Evolutionary conservation across 2,888 invertebrate species (phyloP).

Genomic region (Herminia tarsipennalis): DNA sequence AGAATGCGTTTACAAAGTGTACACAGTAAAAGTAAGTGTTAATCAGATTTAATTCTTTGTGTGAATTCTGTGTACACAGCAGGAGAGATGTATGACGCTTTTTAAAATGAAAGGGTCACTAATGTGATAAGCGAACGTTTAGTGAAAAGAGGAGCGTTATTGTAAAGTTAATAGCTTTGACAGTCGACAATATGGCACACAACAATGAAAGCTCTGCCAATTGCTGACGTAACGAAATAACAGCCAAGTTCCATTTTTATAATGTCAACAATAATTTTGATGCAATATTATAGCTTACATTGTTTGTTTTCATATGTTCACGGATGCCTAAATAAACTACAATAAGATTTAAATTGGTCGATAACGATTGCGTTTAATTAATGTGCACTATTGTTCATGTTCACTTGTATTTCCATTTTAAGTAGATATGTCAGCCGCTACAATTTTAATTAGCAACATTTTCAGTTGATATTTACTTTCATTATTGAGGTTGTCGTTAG

Average conservation of each 20-base stretch:
- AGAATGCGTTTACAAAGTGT: conserved; percentile 72
- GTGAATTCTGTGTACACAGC: conserved; percentile 73
- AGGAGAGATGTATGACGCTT: conserved; percentile 66
- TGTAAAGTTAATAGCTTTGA: conserved; percentile 53
- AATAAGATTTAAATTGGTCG: no score
- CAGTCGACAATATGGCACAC: conserved; percentile 37
- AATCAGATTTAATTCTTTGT: conserved; percentile 83
- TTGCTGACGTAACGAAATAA: conserved; percentile 3
- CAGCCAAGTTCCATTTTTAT: conserved; percentile 1
- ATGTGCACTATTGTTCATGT: not conserved
- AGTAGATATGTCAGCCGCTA: not conserved
- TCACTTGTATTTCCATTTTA: not conserved
- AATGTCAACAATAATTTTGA: not conserved
- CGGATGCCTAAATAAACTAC: no score
- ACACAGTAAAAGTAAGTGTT: conserved; percentile 76
- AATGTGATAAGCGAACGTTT: conserved; percentile 36
- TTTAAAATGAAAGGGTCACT: conserved; percentile 61
- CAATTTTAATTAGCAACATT: conserved; percentile 5
- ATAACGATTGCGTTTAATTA: no score
- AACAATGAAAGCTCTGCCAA: conserved; percentile 20
- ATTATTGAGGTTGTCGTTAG: conserved; percentile 13
- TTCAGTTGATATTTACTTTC: conserved; percentile 9
- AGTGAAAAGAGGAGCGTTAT: conserved; percentile 45
- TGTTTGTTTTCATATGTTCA: no score
- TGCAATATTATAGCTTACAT: no score